Conservation (phyloP, 1,140 invertebrate species). For the Apis cerana region DNA sequence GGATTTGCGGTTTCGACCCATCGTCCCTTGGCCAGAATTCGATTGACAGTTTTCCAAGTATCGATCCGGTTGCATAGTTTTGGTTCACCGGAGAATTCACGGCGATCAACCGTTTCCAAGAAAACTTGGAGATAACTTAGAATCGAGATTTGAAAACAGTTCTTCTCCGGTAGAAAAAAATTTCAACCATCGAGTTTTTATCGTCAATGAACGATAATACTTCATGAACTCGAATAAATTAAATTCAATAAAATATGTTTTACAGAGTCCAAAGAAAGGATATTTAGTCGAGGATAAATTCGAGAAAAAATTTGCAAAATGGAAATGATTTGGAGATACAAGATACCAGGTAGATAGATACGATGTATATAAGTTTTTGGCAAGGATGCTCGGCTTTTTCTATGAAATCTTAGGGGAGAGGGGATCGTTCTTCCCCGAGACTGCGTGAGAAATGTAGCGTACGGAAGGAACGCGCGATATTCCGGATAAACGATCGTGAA, state of each 20-base stretch:
- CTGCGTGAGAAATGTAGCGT: slow-evolving; percentile 22
- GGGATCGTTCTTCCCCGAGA: neutral
- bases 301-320: neutral
- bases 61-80: slow-evolving; percentile 33
- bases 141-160: too few relatives aligned
- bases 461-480: slow-evolving; percentile 21
- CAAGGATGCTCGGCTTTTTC: neutral
- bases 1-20: slow-evolving; percentile 44
- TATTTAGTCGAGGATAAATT: too few relatives aligned
- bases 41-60: slow-evolving; percentile 44
- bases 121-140: neutral
- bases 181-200: too few relatives aligned
- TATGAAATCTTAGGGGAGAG: neutral
- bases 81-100: neutral
- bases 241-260: too few relatives aligned
- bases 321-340: neutral
- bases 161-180: too few relatives aligned
- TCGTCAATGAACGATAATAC: too few relatives aligned
- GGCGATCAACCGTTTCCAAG: neutral
- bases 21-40: slow-evolving; percentile 32
- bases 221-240: too few relatives aligned
- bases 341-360: neutral
- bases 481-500: slow-evolving; percentile 38
- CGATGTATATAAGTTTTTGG: slow-evolving; percentile 14
- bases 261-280: too few relatives aligned